Percentiles rank a stretch among this genome's conserved stretches.
These are phyloP conservation scores for Orchesella flavescens DNA, from an alignment of 2,888 invertebrate genomes.

Conservation along the genomic window DNA sequence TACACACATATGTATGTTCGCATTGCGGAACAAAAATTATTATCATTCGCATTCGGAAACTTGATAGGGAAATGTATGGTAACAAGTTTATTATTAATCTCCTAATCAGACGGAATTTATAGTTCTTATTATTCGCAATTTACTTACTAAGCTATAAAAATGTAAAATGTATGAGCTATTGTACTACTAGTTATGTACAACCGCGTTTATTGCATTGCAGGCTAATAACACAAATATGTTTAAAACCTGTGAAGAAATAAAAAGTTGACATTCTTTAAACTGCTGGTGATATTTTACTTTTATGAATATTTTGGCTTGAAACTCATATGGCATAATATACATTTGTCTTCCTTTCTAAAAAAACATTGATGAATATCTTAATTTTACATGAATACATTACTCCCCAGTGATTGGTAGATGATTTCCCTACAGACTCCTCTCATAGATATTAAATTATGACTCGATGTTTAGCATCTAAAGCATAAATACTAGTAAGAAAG, in stretches of 20 bases:
- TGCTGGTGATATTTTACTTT: neutral
- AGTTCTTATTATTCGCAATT: conserved; percentile 58
- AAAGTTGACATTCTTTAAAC: conserved; percentile 48
- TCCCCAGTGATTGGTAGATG: too few relatives aligned
- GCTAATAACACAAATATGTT: conserved; percentile 25
- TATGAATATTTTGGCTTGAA: too few relatives aligned
- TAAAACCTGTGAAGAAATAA: conserved; percentile 52
- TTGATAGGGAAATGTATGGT: conserved; percentile 15
- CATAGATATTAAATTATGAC: too few relatives aligned
- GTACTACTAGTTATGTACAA: conserved; percentile 29
- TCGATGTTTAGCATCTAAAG: too few relatives aligned
- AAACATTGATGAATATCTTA: too few relatives aligned
- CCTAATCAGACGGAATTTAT: conserved; percentile 56
- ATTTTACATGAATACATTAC: neutral
- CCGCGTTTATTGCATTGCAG: conserved; percentile 27
- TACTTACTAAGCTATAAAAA: conserved; percentile 38
- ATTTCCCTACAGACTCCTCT: too few relatives aligned
- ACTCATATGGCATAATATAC: too few relatives aligned
- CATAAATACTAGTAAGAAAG: too few relatives aligned
- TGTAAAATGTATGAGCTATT: conserved; percentile 27
- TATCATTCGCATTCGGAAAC: conserved; percentile 49
- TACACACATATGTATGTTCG: neutral
- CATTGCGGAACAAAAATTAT: conserved; percentile 11
- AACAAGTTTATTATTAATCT: conserved; percentile 36
- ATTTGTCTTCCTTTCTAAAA: too few relatives aligned